phyloP scores from a whole-genome alignment of 2,888 invertebrate species.

The Ecdyonurus torrentis region DNA sequence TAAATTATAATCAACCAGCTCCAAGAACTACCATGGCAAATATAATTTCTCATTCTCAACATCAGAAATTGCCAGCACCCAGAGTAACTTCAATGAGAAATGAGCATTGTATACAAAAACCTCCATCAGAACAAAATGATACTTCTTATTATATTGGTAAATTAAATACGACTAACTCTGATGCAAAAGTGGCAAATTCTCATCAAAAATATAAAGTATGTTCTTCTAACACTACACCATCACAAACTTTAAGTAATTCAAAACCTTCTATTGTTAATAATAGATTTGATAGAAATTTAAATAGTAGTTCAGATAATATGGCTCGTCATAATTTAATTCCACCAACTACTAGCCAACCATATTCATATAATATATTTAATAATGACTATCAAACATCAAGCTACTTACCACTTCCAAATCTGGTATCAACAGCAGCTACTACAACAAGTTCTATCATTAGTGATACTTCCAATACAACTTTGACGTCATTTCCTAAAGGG shows the following conservation, averaged over 20 bases:
- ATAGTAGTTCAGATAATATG: neutral
- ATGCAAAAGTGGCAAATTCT: neutral
- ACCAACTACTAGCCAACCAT: neutral
- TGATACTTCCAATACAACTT: neutral
- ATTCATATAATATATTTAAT: neutral
- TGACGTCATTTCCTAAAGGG: slow-evolving; percentile 18
- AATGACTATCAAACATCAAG: neutral
- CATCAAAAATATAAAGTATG: neutral
- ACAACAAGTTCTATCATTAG: neutral
- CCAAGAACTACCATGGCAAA: neutral
- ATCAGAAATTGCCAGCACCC: neutral
- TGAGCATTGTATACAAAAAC: neutral
- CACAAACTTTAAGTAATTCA: neutral
- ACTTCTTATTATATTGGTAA: neutral
- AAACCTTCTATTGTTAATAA: neutral
- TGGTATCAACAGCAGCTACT: neutral
- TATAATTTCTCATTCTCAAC: neutral
- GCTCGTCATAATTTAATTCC: neutral
- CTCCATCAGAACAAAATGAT: neutral
- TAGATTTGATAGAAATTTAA: neutral
- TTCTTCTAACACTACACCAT: neutral
- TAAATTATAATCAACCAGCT: neutral
- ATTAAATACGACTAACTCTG: neutral
- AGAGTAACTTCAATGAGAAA: neutral
- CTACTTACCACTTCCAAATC: neutral